Evolutionary conservation across 2,888 invertebrate species (phyloP).

Genomic region (Drosophila mercatorum): DNA sequence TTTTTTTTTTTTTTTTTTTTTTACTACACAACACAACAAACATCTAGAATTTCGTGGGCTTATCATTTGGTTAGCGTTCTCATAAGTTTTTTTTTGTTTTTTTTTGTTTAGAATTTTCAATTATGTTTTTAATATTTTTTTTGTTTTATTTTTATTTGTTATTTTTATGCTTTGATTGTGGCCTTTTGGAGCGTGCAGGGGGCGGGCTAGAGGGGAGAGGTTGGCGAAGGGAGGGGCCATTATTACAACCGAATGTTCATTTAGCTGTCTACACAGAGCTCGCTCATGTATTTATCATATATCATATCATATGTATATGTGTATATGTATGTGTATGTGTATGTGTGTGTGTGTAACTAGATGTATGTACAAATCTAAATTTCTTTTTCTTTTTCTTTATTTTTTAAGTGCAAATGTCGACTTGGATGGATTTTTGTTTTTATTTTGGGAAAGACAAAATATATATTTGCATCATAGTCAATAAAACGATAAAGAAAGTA

Average conservation of each 20-base stretch:
- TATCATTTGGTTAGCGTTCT: conserved; percentile 21
- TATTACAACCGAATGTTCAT: conserved; percentile 68
- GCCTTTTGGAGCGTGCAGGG: conserved; percentile 26
- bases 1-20: conserved; percentile 13
- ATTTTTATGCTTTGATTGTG: conserved; percentile 48
- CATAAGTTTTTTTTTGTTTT: conserved; percentile 9
- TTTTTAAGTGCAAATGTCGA: conserved; percentile 65
- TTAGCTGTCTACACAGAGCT: conserved; percentile 39
- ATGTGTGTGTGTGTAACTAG: conserved; percentile 21
- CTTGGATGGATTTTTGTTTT: conserved; percentile 60
- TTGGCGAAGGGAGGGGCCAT: conserved; percentile 36
- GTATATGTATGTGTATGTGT: neutral
- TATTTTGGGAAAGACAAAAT: neutral
- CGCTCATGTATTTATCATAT: conserved; percentile 11
- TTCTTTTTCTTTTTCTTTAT: neutral
- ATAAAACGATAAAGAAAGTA: conserved; percentile 2
- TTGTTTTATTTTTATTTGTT: conserved; percentile 5
- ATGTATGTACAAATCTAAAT: conserved; percentile 69
- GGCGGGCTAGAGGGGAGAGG: neutral
- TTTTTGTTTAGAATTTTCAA: conserved; percentile 9
- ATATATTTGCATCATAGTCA: neutral
- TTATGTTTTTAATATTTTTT: conserved; percentile 14
- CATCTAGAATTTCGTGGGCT: conserved; percentile 33
- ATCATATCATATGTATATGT: conserved; percentile 34
- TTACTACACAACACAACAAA: conserved; percentile 51